Base-by-base conservation (phyloP, 2,797 vertebrate species). In the Fistularia commersonii region DNA sequence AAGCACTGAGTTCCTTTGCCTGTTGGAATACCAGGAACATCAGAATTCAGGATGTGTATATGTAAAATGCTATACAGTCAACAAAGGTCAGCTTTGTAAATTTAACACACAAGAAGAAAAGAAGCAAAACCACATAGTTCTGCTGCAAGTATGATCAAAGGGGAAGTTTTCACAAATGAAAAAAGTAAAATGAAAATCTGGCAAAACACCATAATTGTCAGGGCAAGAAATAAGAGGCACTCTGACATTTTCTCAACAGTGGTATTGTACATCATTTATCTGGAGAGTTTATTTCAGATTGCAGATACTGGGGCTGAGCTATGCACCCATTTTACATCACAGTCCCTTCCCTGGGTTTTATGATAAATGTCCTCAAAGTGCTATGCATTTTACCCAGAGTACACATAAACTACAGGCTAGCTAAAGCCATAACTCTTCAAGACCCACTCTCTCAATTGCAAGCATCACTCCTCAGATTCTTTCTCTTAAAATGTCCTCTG, bases 331-430 rank as follows among this genome's bases (percentile, higher is more conserved):
- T 89, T 87, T 83, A 84, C 77, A 79, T 82, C 72, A 52, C 35
- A 32, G 74, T 80, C 79, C 73, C 72, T 80, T 81, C 77, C 54
- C 66, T 74, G 69, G 84, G 81, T 87, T 88, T 88, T 85, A 87
- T 88, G 87, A 88, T 87, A 84, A 88, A 88, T 85, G 83, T 83
- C 81, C 80, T 85, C 76, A 84, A 88, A 88, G 83, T 86, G 83
- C 82, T 85, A 77, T 80, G 77, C 80, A 83, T 85, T 85, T 85
- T 85, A 86, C 82, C 80, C 84, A 80, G 82, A 84, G 82, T 85
- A 81, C 83, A 83, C 87, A 88, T 87, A 86, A 88, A 87, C 77
- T 75, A 87, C 62, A 44, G 63, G 66, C 74, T 72, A 72, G 77
- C 82, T 81, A 59, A 80, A 80, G 80, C 76, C 77, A 84, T 87